Percentiles rank a stretch among this genome's conserved stretches.
phyloP scores from a whole-genome alignment of 2,113 vertebrate genomes.

The Tyto alba region DNA sequence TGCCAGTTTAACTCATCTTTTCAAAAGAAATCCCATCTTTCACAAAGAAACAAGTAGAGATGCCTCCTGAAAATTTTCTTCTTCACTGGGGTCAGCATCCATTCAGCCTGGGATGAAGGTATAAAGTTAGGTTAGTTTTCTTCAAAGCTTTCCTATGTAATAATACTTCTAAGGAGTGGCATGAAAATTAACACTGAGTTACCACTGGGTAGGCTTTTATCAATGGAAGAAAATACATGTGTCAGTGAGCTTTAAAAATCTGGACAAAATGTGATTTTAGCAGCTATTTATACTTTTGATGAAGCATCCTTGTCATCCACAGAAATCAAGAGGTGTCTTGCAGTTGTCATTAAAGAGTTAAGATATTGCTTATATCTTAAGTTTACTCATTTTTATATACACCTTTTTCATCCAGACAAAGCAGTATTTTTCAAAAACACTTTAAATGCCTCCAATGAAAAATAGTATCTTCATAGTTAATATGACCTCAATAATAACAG shows the following conservation, averaged over 20 bases:
- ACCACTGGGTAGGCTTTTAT: background rate
- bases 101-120: background rate
- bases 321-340: background rate
- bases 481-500: background rate
- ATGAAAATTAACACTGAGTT: background rate
- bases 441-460: background rate
- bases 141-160: background rate
- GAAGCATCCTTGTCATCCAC: background rate
- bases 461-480: background rate
- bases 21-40: no score
- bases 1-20: background rate
- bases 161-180: background rate
- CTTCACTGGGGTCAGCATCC: background rate
- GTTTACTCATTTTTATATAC: background rate
- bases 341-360: background rate
- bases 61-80: background rate
- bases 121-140: background rate
- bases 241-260: background rate
- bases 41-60: background rate
- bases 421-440: background rate
- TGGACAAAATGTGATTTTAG: background rate
- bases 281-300: background rate
- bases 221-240: background rate
- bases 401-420: background rate
- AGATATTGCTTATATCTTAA: background rate